A percentile compares a stretch with the other conserved stretches of the same genome.
phyloP scores from a whole-genome alignment of 92 coral and sea anemone genomes.

The Umimayanthus kanabou region DNA sequence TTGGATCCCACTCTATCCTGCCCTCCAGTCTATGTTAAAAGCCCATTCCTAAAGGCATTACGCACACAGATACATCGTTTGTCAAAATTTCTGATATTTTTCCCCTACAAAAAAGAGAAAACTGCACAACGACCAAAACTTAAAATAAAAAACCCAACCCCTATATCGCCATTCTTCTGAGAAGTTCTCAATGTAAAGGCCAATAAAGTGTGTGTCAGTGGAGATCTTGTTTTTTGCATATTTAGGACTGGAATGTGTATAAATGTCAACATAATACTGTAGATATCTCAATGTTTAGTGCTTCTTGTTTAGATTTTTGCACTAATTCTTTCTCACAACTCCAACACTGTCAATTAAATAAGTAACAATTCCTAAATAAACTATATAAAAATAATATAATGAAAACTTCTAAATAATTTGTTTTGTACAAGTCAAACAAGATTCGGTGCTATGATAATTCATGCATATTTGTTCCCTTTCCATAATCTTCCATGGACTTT shows the following conservation, averaged over 20 bases:
- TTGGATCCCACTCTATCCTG: no score
- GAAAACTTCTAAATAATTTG: conserved; percentile 9
- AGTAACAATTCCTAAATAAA: conserved; percentile 22
- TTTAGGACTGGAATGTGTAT: neutral
- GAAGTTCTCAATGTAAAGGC: no score
- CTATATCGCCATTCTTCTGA: no score
- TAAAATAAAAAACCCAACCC: no score
- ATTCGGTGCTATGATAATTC: neutral
- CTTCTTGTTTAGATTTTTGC: no score
- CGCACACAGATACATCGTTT: no score
- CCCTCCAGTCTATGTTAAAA: no score
- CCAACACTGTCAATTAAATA: conserved; percentile 5
- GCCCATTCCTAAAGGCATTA: no score
- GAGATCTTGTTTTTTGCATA: neutral
- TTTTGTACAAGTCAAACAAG: conserved; percentile 5
- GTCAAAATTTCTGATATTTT: no score
- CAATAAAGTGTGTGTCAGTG: neutral
- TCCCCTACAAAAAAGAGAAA: no score
- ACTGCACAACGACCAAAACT: no score
- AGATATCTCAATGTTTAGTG: no score
- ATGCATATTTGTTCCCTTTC: neutral
- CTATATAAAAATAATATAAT: neutral
- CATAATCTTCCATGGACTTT: neutral
- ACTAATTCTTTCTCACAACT: neutral
- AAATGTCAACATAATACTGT: neutral